Percentiles rank a stretch among this genome's conserved stretches.
These are phyloP conservation scores for Emydocephalus ijimae DNA, from an alignment of 2,113 vertebrate species.

Conservation along the genomic window DNA sequence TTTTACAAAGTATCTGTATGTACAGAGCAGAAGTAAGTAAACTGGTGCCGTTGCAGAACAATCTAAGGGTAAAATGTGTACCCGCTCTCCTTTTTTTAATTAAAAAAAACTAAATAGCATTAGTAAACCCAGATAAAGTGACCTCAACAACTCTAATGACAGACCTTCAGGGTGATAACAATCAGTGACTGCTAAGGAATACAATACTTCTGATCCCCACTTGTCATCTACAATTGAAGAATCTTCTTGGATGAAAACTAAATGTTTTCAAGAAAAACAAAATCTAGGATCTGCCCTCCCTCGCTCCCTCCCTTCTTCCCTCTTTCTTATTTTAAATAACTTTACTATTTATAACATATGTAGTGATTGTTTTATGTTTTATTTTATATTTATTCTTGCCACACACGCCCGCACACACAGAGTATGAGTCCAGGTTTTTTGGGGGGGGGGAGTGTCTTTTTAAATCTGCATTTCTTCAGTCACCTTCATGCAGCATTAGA, in stretches of 20 bases:
- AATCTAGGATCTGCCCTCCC: not conserved
- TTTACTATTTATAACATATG: slow-evolving; percentile 4
- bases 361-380: not conserved
- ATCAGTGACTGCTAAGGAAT: not conserved
- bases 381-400: not conserved
- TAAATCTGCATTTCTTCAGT: slow-evolving; percentile 28
- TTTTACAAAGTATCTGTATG: not conserved
- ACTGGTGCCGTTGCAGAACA: not conserved
- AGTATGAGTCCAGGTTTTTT: slow-evolving; percentile 11
- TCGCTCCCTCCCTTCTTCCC: not conserved
- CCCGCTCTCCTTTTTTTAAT: not conserved
- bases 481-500: slow-evolving; percentile 39
- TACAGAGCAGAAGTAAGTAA: not conserved
- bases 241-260: not conserved
- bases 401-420: not conserved
- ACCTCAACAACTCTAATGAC: not conserved
- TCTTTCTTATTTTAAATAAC: not conserved
- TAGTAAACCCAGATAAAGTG: not conserved
- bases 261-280: not conserved
- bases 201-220: not conserved
- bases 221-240: not conserved
- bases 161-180: not conserved
- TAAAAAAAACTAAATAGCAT: not conserved
- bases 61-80: not conserved
- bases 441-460: not conserved